These are phyloP conservation scores for Merluccius polli DNA, from an alignment of 2,797 vertebrate genomes.

Conservation along the genomic window DNA sequence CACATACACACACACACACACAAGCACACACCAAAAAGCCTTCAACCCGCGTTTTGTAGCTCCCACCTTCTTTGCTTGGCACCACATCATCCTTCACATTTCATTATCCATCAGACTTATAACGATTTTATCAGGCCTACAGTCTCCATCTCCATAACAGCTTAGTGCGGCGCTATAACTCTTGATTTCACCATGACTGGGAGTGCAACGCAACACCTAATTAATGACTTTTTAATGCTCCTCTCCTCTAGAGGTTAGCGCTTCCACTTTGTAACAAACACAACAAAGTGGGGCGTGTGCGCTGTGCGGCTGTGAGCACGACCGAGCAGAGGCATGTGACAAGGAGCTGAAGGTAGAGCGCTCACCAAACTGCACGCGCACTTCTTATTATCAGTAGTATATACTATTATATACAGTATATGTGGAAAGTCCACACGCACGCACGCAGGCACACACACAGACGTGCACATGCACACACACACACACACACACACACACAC, in stretches of 20 bases:
- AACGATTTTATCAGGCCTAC: conserved; percentile 69
- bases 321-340: too few relatives aligned
- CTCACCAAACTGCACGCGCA: too few relatives aligned
- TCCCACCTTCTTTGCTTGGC: conserved; percentile 51
- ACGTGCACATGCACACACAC: too few relatives aligned
- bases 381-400: too few relatives aligned
- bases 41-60: conserved; percentile 41
- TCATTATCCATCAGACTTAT: conserved; percentile 68
- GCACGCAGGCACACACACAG: too few relatives aligned
- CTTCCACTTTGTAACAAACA: conserved; percentile 65
- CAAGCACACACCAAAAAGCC: conserved; percentile 17
- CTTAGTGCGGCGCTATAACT: conserved; percentile 62
- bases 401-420: too few relatives aligned
- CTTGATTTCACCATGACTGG: conserved; percentile 64
- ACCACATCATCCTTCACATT: conserved; percentile 62
- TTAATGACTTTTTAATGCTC: conserved; percentile 77
- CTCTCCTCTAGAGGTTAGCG: conserved; percentile 68
- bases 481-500: too few relatives aligned
- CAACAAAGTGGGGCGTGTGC: conserved; percentile 24
- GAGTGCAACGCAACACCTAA: conserved; percentile 65
- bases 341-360: too few relatives aligned
- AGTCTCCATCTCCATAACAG: conserved; percentile 61
- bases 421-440: too few relatives aligned
- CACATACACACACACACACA: background rate
- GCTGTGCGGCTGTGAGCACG: too few relatives aligned